Evolutionary conservation across 1,140 invertebrate genomes (phyloP), one percentile per base, ranked within the genome.

Genomic region (Caenorhabditis latens): DNA sequence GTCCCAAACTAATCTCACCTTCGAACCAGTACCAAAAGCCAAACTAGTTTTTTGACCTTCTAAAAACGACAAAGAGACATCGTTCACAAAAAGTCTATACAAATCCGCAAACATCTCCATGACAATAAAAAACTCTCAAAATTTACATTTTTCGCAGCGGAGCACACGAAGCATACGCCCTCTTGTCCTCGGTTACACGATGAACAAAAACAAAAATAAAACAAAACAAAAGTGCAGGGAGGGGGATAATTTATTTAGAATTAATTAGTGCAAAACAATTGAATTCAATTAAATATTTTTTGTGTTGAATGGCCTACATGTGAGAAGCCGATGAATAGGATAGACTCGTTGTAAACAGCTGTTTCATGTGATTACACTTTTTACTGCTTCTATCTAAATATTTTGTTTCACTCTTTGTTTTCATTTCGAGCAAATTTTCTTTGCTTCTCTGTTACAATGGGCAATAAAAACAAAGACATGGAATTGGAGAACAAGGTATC

Each of bases 321-420:
- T 50, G 46, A 48, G 46, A 79, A 53, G 0, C 1, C 32, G 46
- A 32, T n/a, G n/a, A 50, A 53, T 14, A 16, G 50, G 50, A 11
- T 6, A 11, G 50, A 53, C 11, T 14, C 11, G 2, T 53, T 9
- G 11, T 2, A 53, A 53, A 24, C 71, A 79, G 71, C 71, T 79
- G 71, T 42, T 79, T 79, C 71, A 53, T 79, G 19, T 79, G 71
- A 50, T 79, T 79, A 71, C 65, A 71, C 65, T 71, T 71, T 71
- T 71, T 61, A 43, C 6, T 46, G 21, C 61, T 11, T 2, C 42
- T 71, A 43, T 71, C 40, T 71, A 71, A 43, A 71, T 43, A 71
- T 71, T 71, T 71, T 71, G 65, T 71, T 71, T 71, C 65, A 71
- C 40, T 43, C 16, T 71, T 46, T 71, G 65, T 43, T 43, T 71